A percentile compares a stretch with the other conserved stretches of the same genome.
Evolutionary conservation across 2,113 vertebrate genomes (phyloP).

Genomic region (Neolamprologus sp.): DNA sequence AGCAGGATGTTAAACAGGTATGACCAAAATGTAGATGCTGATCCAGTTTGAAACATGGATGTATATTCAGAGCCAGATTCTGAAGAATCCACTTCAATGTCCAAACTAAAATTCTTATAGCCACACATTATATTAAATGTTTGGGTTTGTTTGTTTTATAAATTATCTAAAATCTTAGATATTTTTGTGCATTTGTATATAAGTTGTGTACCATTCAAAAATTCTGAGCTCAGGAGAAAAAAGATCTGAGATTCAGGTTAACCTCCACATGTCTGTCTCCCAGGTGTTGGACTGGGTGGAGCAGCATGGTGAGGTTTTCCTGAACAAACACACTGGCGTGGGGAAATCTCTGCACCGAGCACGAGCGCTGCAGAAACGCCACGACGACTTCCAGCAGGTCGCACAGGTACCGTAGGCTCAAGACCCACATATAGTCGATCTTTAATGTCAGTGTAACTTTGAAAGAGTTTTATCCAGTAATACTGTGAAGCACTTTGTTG

Average conservation of each 20-base stretch:
- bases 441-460: neutral
- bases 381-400: constrained; percentile 96
- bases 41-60: neutral
- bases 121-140: neutral
- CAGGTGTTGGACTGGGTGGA: constrained; percentile 98
- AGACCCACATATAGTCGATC: neutral
- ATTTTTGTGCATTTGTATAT: neutral
- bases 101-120: neutral
- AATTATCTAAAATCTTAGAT: neutral
- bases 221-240: neutral
- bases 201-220: neutral
- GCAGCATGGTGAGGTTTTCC: constrained; percentile 94
- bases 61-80: neutral
- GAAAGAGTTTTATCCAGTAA: neutral
- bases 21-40: neutral
- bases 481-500: neutral
- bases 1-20: constrained; percentile 98
- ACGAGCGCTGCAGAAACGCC: constrained; percentile 90
- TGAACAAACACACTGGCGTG: constrained; percentile 95
- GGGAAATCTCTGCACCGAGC: constrained; percentile 93
- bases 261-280: neutral
- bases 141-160: neutral
- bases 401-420: constrained; percentile 79
- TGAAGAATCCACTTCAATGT: neutral
- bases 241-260: neutral